phyloP scores from a whole-genome alignment of 2,888 invertebrate species.

The Chymomyza procnemis region DNA sequence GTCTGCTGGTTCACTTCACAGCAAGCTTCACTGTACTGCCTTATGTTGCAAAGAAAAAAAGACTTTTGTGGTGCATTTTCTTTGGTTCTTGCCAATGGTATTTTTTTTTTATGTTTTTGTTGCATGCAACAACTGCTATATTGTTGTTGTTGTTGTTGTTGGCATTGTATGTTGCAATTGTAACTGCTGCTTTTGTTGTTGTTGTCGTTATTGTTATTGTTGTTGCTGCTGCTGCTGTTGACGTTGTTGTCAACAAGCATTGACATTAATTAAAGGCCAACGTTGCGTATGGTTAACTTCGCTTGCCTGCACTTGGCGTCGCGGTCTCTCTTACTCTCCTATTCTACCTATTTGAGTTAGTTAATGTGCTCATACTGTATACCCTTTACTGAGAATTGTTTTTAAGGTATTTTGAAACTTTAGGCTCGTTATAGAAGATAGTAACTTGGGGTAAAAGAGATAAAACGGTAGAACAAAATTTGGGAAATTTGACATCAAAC shows the following conservation, averaged over 20 bases:
- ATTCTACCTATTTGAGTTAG: neutral
- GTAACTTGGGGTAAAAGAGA: too few species aligned
- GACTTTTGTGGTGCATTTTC: too few species aligned
- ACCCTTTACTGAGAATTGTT: too few species aligned
- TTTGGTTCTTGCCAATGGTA: too few species aligned
- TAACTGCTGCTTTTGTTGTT: conserved; percentile 6
- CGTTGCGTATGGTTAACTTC: conserved; percentile 48
- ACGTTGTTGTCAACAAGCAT: conserved; percentile 63
- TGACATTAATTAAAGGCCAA: conserved; percentile 66
- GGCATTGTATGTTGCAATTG: neutral
- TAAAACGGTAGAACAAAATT: too few species aligned
- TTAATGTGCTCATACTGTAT: neutral
- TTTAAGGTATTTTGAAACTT: too few species aligned
- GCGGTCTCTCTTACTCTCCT: neutral
- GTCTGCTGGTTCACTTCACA: too few species aligned
- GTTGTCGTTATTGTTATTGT: conserved; percentile 3
- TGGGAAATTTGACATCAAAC: too few species aligned
- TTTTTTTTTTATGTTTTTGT: too few species aligned
- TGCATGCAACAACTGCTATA: neutral
- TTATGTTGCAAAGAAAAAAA: too few species aligned
- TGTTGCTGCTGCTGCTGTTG: conserved; percentile 25
- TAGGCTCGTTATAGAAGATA: too few species aligned
- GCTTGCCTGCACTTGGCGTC: neutral
- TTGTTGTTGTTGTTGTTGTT: neutral
- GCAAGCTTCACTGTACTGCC: too few species aligned